Percentiles rank a stretch among this genome's conserved stretches.
Conservation (phyloP, 1,140 invertebrate species). For the Triops longicaudatus region DNA sequence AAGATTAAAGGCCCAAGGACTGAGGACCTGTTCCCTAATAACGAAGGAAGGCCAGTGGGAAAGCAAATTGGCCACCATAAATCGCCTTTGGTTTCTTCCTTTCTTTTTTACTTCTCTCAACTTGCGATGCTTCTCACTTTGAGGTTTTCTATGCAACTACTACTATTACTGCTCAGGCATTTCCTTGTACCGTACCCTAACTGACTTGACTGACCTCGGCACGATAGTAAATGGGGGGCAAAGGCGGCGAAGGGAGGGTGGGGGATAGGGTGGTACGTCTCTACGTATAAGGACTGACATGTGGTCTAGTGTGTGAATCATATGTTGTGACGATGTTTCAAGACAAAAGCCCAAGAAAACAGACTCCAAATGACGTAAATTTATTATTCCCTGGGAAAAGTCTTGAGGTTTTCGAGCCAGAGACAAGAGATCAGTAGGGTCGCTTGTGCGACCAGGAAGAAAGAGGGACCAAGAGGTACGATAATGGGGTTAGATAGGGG, state of each 20-base stretch:
- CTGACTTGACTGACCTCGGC: background rate
- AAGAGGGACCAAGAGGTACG: too few species aligned
- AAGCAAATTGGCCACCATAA: background rate
- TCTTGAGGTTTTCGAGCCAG: background rate
- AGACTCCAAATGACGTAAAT: slow-evolving; percentile 2
- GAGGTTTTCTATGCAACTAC: background rate
- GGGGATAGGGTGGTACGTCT: background rate
- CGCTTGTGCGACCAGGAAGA: too few species aligned
- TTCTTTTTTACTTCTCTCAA: background rate
- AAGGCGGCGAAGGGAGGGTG: background rate
- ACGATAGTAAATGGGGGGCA: too few species aligned
- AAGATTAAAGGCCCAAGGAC: background rate
- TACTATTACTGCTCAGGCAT: background rate
- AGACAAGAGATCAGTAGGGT: too few species aligned
- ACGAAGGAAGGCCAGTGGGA: background rate
- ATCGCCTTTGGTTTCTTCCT: background rate
- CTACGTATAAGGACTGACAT: background rate
- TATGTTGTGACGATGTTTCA: background rate
- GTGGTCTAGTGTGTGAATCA: background rate
- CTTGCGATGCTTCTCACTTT: background rate
- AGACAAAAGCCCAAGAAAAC: background rate
- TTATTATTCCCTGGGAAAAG: background rate
- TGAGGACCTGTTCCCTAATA: slow-evolving; percentile 1
- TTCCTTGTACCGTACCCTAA: background rate
- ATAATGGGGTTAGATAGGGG: too few species aligned